phyloP scores from a whole-genome alignment of 2,113 vertebrate genomes.

The Alethe diademata region DNA sequence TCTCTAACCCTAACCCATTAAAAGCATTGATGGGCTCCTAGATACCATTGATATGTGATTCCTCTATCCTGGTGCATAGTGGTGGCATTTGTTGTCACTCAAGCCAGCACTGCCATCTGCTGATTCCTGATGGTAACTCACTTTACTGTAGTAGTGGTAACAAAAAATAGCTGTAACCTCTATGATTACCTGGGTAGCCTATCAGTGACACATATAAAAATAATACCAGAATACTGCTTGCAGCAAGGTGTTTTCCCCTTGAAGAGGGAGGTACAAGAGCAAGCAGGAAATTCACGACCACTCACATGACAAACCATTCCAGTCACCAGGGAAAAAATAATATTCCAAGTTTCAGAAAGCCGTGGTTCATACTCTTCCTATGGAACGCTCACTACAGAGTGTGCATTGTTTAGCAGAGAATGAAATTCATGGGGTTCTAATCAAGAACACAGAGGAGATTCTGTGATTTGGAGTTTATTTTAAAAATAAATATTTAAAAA shows the following conservation, averaged over 20 bases:
- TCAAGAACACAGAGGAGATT: not conserved
- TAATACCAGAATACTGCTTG: not conserved
- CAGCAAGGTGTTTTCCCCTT: not conserved
- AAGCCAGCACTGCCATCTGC: slow-evolving; percentile 69
- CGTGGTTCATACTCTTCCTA: not conserved
- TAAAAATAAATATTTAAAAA: not conserved
- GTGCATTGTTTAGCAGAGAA: not conserved
- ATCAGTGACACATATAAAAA: not conserved
- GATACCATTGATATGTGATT: not conserved
- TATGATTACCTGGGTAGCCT: not conserved
- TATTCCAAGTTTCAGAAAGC: not conserved
- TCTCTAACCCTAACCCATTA: not conserved
- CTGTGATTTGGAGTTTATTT: not conserved
- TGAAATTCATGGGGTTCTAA: not conserved
- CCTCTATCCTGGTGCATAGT: not conserved
- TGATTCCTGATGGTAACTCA: slow-evolving; percentile 37
- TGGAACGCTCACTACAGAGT: not conserved
- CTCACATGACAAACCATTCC: not conserved
- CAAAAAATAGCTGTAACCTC: not conserved
- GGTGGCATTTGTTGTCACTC: not conserved
- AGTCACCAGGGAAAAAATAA: not conserved
- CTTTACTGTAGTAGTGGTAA: not conserved
- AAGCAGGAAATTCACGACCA: not conserved
- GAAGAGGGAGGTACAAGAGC: not conserved
- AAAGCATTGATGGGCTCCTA: not conserved